Evolutionary conservation across 2,797 vertebrate genomes (phyloP).

Genomic region (Pristis pectinata): DNA sequence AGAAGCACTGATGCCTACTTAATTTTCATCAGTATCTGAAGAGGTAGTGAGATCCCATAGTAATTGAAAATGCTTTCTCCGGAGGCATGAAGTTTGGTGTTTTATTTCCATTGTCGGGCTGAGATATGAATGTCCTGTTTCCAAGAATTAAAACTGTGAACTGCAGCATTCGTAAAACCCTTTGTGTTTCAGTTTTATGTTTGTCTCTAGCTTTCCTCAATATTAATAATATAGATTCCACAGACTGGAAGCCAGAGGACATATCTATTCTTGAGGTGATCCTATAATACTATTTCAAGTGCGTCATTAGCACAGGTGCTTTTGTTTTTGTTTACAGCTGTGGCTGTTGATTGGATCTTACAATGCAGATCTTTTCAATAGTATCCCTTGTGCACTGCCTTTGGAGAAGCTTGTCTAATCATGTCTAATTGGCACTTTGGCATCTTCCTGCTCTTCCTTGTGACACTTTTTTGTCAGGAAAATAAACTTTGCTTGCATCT

Average conservation of each 20-base stretch:
- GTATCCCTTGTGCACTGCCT: neutral
- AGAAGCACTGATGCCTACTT: neutral
- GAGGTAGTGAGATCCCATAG: neutral
- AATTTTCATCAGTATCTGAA: neutral
- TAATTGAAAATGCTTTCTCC: conserved; percentile 20
- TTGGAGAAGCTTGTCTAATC: conserved; percentile 12
- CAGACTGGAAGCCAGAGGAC: neutral
- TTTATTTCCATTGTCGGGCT: neutral
- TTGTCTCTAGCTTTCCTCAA: neutral
- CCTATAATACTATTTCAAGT: neutral
- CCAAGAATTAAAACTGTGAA: neutral
- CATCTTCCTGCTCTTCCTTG: neutral
- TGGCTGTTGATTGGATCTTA: neutral
- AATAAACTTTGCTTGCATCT: neutral
- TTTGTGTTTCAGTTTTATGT: neutral
- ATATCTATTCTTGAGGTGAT: neutral
- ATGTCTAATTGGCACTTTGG: neutral
- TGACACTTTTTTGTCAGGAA: neutral
- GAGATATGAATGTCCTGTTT: neutral
- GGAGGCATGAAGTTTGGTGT: neutral
- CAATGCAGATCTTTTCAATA: neutral
- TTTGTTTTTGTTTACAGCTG: neutral
- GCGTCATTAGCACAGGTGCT: neutral
- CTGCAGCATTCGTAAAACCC: neutral
- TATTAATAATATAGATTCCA: neutral